Evolutionary conservation across 1,140 invertebrate genomes (phyloP).

Genomic region (Macrocentrus cingulum): DNA sequence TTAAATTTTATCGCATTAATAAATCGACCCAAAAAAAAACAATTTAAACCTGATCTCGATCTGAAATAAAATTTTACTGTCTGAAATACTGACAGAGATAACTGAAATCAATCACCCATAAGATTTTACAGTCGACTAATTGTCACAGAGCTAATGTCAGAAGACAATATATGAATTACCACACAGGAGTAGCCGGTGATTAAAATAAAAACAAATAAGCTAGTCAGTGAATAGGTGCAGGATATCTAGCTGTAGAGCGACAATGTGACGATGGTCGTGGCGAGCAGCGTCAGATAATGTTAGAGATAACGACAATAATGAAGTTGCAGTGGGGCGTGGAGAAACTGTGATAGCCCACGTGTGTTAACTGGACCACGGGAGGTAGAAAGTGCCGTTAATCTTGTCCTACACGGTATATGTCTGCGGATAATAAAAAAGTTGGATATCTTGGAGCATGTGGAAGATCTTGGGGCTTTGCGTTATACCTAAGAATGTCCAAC

Average conservation of each 20-base stretch:
- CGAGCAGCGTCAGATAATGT: conserved; percentile 1
- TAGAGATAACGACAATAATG: conserved; percentile 15
- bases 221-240: not conserved
- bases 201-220: not conserved
- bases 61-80: not conserved
- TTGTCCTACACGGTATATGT: conserved; percentile 4
- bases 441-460: not conserved
- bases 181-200: not conserved
- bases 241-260: not conserved
- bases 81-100: not conserved
- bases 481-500: not conserved
- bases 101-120: too few species aligned
- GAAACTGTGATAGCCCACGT: not conserved
- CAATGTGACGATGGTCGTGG: too few species aligned
- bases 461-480: not conserved
- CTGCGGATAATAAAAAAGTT: conserved; percentile 3
- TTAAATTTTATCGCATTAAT: too few species aligned
- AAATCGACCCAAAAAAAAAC: too few species aligned
- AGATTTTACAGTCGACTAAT: too few species aligned
- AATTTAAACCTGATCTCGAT: too few species aligned
- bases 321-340: conserved; percentile 27
- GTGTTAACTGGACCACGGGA: conserved; percentile 43
- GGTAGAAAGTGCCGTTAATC: conserved; percentile 40
- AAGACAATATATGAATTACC: too few species aligned
- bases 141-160: too few species aligned